These are phyloP conservation scores for Oreochromis aureus DNA, from an alignment of 2,113 vertebrate genomes.

Conservation along the genomic window DNA sequence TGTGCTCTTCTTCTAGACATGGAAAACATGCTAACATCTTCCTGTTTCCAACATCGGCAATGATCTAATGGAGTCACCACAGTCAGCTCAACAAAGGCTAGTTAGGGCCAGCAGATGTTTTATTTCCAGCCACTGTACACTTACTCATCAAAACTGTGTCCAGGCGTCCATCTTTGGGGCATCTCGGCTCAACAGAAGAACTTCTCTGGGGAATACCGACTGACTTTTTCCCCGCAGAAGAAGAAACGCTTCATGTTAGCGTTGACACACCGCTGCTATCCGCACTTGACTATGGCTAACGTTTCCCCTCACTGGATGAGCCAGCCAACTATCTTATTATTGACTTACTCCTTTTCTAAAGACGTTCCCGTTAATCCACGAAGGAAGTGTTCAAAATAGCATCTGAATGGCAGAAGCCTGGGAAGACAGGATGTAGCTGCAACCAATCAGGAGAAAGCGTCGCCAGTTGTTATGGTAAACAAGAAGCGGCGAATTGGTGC, in stretches of 20 bases:
- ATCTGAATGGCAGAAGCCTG: not conserved
- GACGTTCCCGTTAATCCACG: not conserved
- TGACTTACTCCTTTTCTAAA: not conserved
- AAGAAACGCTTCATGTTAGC: not conserved
- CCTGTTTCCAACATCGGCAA: not conserved
- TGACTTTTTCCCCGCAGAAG: not conserved
- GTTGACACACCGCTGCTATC: not conserved
- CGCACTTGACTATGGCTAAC: not conserved
- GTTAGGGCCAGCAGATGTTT: not conserved
- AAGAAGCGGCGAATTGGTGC: not conserved
- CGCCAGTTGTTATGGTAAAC: not conserved
- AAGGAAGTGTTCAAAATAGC: constrained; percentile 7
- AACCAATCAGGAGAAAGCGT: constrained; percentile 14
- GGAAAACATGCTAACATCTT: not conserved
- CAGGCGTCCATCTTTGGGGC: not conserved
- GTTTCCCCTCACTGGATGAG: not conserved
- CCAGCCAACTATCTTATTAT: not conserved
- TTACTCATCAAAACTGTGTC: not conserved
- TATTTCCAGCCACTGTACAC: not conserved
- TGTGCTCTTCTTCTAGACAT: not conserved
- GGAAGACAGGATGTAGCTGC: not conserved
- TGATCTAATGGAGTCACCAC: not conserved
- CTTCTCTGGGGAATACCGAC: not conserved
- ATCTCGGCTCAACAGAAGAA: not conserved
- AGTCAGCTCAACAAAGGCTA: not conserved